Base-by-base conservation (phyloP, 1,140 invertebrate genomes). In the Sycophaga agraensis region DNA sequence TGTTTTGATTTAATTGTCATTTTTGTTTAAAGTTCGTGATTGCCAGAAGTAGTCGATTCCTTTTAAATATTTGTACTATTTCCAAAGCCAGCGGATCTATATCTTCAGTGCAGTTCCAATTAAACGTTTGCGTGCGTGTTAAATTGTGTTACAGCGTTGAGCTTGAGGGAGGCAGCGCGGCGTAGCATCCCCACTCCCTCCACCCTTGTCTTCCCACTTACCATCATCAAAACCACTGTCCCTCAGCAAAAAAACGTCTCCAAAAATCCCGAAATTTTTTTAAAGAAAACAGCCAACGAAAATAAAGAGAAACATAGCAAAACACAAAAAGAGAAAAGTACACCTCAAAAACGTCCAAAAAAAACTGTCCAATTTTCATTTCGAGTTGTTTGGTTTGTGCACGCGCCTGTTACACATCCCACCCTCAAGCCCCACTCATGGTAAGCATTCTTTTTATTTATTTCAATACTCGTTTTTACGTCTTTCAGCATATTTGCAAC, bases 321-420 rank as follows among this genome's bases (percentile, higher is more conserved):
- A 67, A 70, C 31, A 55, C 66, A 64, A 68, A 67, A 73, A 67
- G 51, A 49, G 45, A 63, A n/a, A 67, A 64, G 51, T 54, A 72
- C 64, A 66, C 68, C 68, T 75, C 69, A 67, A 70, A 72, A 70
- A 65, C 70, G 69, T 65, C 72, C 70, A 73, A 79, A 73, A n/a
- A 75, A 68, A 48, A 77, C 73, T 80, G 68, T 73, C 77, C 76
- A 70, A 78, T 80, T 81, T 79, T 81, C 77, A 79, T 81, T 80
- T 81, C 78, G 74, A 81, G 79, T 81, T 81, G 75, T 81, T 81
- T 80, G 78, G 79, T 79, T 81, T 81, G 78, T 81, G 78, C 78
- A 81, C 78, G 78, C 73, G 76, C 77, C 78, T 80, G 79, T 81
- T 78, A 80, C 76, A 80, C 77, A 77, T 65, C 78, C 78, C 75